These are phyloP conservation scores for Nanger granti DNA, from an alignment of 2,113 vertebrate genomes.

Conservation along the genomic window DNA sequence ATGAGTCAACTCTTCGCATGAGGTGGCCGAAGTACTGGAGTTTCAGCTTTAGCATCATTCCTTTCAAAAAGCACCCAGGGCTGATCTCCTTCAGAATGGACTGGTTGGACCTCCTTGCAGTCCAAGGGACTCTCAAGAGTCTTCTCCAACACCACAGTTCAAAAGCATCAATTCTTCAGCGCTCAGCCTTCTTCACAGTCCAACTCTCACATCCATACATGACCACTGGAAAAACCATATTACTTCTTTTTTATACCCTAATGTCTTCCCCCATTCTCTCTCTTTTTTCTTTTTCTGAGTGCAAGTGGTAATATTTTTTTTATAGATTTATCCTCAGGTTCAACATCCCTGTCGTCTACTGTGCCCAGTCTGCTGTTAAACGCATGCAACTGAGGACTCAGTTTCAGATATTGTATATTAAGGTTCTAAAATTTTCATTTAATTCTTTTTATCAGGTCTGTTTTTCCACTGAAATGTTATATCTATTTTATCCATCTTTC, in stretches of 20 bases:
- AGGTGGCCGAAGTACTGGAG: too few relatives aligned
- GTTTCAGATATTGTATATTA: background rate
- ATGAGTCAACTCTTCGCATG: too few relatives aligned
- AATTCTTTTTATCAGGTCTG: background rate
- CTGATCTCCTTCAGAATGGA: too few relatives aligned
- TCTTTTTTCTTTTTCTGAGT: background rate
- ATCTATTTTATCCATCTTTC: background rate
- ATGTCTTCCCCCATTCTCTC: background rate
- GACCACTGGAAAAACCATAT: too few relatives aligned
- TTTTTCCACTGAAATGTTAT: background rate
- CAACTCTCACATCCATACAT: too few relatives aligned
- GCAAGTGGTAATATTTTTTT: background rate
- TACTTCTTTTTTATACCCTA: background rate
- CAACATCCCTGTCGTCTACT: background rate
- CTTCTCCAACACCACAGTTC: too few relatives aligned
- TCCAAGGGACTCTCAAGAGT: too few relatives aligned
- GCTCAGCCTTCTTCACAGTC: too few relatives aligned
- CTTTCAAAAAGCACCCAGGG: too few relatives aligned
- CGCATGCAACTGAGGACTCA: background rate
- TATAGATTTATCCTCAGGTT: background rate
- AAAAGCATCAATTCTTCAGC: too few relatives aligned
- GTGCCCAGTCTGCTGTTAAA: background rate
- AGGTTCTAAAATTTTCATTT: background rate
- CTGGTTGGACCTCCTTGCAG: too few relatives aligned
- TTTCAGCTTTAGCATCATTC: too few relatives aligned